These are phyloP conservation scores for Chunga burmeisteri DNA, from an alignment of 2,113 vertebrate genomes.

Conservation along the genomic window DNA sequence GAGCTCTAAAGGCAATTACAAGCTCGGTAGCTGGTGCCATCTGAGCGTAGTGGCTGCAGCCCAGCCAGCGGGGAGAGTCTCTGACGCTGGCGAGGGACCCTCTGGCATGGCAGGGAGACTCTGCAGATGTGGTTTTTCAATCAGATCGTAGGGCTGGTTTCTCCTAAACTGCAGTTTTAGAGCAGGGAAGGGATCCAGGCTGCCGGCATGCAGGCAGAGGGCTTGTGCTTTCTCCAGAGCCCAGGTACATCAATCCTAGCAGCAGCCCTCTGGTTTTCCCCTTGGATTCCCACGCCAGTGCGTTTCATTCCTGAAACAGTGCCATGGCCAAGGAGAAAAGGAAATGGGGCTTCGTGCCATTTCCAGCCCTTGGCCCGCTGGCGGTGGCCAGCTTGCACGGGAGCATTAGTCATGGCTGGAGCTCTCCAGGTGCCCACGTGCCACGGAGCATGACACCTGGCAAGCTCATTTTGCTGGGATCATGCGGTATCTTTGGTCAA, in stretches of 20 bases:
- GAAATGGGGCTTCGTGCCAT: accelerated
- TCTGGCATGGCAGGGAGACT: not conserved
- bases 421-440: not conserved
- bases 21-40: not conserved
- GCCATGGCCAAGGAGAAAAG: not conserved
- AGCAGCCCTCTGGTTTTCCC: not conserved
- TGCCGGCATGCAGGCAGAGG: not conserved
- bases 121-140: not conserved
- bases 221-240: not conserved
- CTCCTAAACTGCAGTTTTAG: not conserved
- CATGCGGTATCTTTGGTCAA: not conserved
- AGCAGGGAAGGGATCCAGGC: not conserved
- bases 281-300: not conserved
- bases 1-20: not conserved
- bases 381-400: not conserved
- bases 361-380: not conserved
- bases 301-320: not conserved
- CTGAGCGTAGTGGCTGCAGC: not conserved
- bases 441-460: accelerated
- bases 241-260: not conserved
- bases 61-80: not conserved
- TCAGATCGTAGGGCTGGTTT: not conserved
- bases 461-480: not conserved
- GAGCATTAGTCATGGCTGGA: not conserved
- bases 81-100: not conserved